Conservation (phyloP, 2,113 vertebrate species). For the Oryzias woworae region DNA sequence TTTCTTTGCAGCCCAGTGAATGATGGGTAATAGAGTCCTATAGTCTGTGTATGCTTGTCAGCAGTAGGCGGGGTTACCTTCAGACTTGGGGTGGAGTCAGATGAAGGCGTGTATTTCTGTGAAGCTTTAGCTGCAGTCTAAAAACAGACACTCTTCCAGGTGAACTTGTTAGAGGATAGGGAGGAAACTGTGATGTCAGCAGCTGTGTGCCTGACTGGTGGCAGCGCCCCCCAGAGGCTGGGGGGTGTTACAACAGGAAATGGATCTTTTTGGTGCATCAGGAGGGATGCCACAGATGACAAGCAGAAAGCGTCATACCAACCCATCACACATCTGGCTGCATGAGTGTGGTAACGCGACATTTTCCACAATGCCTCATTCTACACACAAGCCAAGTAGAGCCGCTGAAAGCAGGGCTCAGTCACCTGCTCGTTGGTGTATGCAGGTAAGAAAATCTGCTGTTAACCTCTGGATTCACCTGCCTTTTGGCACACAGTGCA, state of each 20-base stretch:
- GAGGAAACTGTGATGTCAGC: neutral
- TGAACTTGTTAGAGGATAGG: neutral
- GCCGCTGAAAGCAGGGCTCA: neutral
- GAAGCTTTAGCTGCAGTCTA: constrained; percentile 30
- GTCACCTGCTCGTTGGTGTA: neutral
- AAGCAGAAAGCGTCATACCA: constrained; percentile 84
- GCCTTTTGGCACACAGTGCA: no score
- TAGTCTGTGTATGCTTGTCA: constrained; percentile 84
- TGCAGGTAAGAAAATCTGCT: no score
- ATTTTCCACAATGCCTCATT: constrained; percentile 33
- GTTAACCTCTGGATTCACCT: no score
- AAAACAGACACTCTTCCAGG: neutral
- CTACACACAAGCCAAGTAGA: neutral
- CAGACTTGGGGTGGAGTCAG: constrained; percentile 22
- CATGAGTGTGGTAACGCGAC: constrained; percentile 67
- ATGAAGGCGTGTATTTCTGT: constrained; percentile 26
- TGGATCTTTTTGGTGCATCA: constrained; percentile 60
- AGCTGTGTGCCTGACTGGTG: constrained; percentile 6
- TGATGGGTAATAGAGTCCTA: constrained; percentile 90
- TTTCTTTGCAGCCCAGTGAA: constrained; percentile 79
- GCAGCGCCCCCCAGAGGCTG: neutral
- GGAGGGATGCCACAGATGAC: constrained; percentile 80
- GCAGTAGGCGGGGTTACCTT: constrained; percentile 47
- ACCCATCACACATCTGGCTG: constrained; percentile 66
- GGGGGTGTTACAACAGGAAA: constrained; percentile 14